Conservation (phyloP, 2,113 vertebrate species). For the Microtus oregoni region DNA sequence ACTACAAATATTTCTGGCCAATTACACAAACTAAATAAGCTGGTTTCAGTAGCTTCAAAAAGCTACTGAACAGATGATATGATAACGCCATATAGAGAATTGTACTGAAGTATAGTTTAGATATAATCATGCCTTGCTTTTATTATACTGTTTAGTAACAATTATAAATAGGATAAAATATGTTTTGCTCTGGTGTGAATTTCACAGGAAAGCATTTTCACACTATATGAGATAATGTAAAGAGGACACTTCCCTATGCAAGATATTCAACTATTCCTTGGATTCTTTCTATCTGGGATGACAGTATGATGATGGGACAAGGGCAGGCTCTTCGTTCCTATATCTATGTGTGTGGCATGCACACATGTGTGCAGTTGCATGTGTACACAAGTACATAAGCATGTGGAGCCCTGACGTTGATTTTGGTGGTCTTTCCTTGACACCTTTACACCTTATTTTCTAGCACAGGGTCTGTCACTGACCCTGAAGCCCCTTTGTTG, state of each 20-base stretch:
- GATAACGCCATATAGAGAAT: constrained; percentile 46
- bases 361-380: background rate
- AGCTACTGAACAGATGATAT: background rate
- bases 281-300: constrained; percentile 22
- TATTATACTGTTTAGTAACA: background rate
- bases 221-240: background rate
- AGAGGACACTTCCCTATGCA: constrained; percentile 4
- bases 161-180: constrained; percentile 24
- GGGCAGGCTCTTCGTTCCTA: background rate
- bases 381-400: no score
- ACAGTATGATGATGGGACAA: constrained; percentile 14
- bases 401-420: background rate
- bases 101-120: constrained; percentile 8
- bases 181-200: constrained; percentile 20
- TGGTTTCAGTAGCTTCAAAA: background rate
- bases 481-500: background rate
- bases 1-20: constrained; percentile 31
- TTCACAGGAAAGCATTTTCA: constrained; percentile 40
- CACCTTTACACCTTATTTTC: background rate
- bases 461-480: background rate
- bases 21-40: background rate
- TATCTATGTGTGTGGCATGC: background rate
- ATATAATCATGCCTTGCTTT: background rate
- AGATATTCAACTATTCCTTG: constrained; percentile 53
- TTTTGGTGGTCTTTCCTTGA: background rate